A percentile compares a stretch with the other conserved stretches of the same genome.
phyloP scores from a whole-genome alignment of 2,113 vertebrate species.

The Apus apus region DNA sequence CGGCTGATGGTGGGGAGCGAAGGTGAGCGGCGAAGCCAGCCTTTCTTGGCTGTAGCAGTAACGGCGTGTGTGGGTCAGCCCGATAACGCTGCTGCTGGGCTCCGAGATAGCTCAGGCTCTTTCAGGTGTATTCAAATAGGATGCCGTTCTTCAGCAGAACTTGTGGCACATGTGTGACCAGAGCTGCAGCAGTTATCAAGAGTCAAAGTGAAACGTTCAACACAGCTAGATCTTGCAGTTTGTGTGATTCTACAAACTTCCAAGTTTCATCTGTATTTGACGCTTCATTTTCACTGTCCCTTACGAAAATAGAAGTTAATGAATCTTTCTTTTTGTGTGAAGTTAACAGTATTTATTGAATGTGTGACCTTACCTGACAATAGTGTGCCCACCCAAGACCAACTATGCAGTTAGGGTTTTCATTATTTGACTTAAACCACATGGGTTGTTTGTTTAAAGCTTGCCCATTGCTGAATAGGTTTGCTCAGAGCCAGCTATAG shows the following conservation, averaged over 20 bases:
- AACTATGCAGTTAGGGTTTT: background rate
- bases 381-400: background rate
- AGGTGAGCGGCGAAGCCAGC: background rate
- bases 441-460: background rate
- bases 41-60: background rate
- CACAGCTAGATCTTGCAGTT: background rate
- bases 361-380: background rate
- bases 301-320: background rate
- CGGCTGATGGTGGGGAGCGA: fast-evolving
- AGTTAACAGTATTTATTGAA: background rate
- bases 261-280: too few species aligned
- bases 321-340: background rate
- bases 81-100: background rate
- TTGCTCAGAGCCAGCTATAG: background rate
- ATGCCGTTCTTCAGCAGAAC: background rate
- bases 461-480: background rate
- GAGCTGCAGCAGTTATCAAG: background rate
- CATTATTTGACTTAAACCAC: background rate
- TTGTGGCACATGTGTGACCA: background rate
- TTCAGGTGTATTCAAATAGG: fast-evolving
- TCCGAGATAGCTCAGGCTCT: background rate
- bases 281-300: too few species aligned
- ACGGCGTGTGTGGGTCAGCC: background rate
- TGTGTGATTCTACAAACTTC: too few species aligned
- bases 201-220: background rate